Base-by-base conservation (phyloP, 2,113 vertebrate species). In the Podilymbus podiceps region DNA sequence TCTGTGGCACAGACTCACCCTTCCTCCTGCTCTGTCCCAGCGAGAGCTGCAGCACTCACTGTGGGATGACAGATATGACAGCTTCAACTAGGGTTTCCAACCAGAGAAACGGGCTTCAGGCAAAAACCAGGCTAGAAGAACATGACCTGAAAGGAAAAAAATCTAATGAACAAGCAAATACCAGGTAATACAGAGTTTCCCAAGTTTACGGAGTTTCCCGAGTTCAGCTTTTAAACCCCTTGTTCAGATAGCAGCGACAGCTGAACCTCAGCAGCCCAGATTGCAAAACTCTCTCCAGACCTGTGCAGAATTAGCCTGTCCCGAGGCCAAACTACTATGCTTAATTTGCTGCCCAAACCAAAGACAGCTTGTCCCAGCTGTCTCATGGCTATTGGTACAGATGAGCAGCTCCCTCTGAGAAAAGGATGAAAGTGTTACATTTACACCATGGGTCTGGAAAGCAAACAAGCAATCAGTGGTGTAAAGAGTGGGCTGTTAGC, bases 271-370 rank as follows among this genome's bases (percentile, higher is more conserved):
- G 56, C 25, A 90, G 53, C 42, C 30, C 12, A 59, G 56, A 27
- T 22, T 73, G 24, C 30, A 93, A 73, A 93, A 88, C 33, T 47
- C 38, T 24, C 33, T 42, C 21, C 7, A 80, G 35, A 17, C 24
- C 24, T 40, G 15, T 31, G 77, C 62, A 71, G 64, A 60, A 49
- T 38, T 60, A 38, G 5, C 23, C 44, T 58, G 44, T 56, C 62
- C 60, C 1, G 2, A 56, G 10, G 38, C 40, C 35, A 38, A 25
- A 40, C 33, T 67, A 27, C 18, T 13, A 27, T 0, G 0, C 16
- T 56, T 6, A 60, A 1, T 67, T 83, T 53, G 28, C 42, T 62
- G 19, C 23, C 35, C 30, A 38, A 35, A 58, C 25, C 31, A 60
- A 60, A 71, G 28, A 40, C 50, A 79, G n/a, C 44, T 94, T 3